A percentile compares a stretch with the other conserved stretches of the same genome.
phyloP scores from a whole-genome alignment of 53 echinoderm and acorn worm species.

The Henricia sp. region DNA sequence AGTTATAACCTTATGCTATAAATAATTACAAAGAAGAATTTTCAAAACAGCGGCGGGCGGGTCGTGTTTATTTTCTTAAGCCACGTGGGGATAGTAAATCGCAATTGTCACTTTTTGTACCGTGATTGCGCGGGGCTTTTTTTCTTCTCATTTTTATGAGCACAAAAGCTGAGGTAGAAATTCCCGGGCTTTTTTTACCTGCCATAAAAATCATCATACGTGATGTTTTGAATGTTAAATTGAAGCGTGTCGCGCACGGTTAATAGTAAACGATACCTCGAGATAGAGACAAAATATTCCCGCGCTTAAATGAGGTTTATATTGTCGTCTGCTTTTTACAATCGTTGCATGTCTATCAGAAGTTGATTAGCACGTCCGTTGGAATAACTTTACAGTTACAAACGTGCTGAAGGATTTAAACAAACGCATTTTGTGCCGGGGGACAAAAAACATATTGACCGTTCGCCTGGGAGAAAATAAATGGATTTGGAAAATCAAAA shows the following conservation, averaged over 20 bases:
- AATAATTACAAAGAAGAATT: constrained; percentile 7
- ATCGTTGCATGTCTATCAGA: too few species aligned
- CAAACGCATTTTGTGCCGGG: not conserved
- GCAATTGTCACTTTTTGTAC: not conserved
- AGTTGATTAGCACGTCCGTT: too few species aligned
- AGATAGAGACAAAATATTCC: constrained; percentile 11
- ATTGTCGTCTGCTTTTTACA: constrained; percentile 3
- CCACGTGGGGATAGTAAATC: not conserved
- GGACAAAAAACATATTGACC: not conserved
- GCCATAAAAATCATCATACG: not conserved
- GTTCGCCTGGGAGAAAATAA: not conserved
- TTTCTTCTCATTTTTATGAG: not conserved
- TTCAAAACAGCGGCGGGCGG: constrained; percentile 10
- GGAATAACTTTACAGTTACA: too few species aligned
- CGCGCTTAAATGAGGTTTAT: not conserved
- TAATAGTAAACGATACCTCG: not conserved
- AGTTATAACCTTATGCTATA: not conserved
- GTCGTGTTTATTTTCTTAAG: constrained; percentile 33
- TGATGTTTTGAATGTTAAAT: not conserved
- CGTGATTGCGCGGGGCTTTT: not conserved
- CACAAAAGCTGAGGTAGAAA: not conserved
- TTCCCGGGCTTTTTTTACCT: not conserved
- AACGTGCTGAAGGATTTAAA: constrained; percentile 7
- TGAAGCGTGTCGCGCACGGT: not conserved
- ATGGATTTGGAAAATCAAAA: not conserved